Evolutionary conservation across 1,140 invertebrate genomes (phyloP).

Genomic region (Uloborus diversus): DNA sequence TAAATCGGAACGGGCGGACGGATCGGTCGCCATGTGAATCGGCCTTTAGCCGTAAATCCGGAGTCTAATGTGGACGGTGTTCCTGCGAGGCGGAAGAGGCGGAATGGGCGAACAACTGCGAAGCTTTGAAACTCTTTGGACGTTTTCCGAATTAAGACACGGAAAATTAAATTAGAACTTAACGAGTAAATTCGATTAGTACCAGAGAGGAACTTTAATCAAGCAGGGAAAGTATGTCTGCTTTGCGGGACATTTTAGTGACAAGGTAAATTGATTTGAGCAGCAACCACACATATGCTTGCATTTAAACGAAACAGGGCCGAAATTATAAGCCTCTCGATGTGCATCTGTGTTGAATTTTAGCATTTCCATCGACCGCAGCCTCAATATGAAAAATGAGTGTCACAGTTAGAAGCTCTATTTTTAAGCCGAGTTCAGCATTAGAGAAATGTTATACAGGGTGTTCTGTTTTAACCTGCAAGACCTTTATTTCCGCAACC

Average conservation of each 20-base stretch:
- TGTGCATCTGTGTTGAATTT: not conserved
- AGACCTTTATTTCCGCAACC: no score
- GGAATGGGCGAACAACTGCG: not conserved
- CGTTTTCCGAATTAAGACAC: slow-evolving; percentile 53
- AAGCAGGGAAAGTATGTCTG: slow-evolving; percentile 35
- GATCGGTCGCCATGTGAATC: no score
- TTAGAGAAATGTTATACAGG: no score
- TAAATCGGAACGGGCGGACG: no score
- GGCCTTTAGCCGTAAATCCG: slow-evolving; percentile 25
- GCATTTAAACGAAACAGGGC: slow-evolving; percentile 8
- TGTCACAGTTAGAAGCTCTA: no score
- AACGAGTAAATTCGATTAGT: slow-evolving; percentile 52
- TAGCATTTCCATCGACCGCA: no score
- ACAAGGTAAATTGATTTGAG: slow-evolving; percentile 50
- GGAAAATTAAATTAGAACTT: slow-evolving; percentile 55
- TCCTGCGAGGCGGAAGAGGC: slow-evolving; percentile 5
- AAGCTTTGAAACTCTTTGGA: slow-evolving; percentile 48
- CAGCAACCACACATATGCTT: not conserved
- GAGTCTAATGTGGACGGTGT: slow-evolving; percentile 25
- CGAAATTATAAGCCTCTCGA: slow-evolving; percentile 14
- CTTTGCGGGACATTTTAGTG: slow-evolving; percentile 23
- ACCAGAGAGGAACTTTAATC: slow-evolving; percentile 38
- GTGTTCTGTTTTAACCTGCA: no score
- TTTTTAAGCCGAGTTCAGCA: no score
- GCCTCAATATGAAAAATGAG: no score